Base-by-base conservation (phyloP, 2,113 vertebrate genomes). In the Hassar affinis region DNA sequence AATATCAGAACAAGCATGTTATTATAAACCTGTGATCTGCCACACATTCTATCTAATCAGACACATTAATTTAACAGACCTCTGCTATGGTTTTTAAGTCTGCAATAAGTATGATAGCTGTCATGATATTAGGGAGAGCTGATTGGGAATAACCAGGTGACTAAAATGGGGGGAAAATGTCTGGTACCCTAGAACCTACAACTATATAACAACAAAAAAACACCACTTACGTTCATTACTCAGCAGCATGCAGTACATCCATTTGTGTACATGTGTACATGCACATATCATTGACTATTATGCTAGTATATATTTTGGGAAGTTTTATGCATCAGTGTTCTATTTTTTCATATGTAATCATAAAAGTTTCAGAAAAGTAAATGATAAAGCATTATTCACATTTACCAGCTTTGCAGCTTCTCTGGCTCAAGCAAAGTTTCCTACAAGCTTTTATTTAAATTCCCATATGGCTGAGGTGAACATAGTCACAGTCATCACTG, bases 401-500 rank as follows among this genome's bases (percentile, higher is more conserved):
- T 69, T 22, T n/a, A 27, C 33, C 59, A 66, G 66, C 66, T 35
- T 30, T 57, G 45, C 51, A 71, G 72, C 22, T 74, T 79, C 38
- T 74, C 38, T 66, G 85, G 10, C 64, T 83, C 61, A 38, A n/a
- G 38, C 42, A 74, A 81, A 61, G 69, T 38, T 75, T 57, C 72
- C 56, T 57, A 38, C n/a, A 57, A 82, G 57, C 12, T 75, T 76
- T 68, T 35, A 62, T 25, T 75, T 79, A 52, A 66, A 69, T 35
- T 86, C 22, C 68, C 62, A 75, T 81, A 78, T 78, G 78, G 64
- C 57, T 66, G 35, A 52, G 2, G 17, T 59, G 35, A 64, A 33
- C 20, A 4, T 51, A 85, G 86, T 79, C 76, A 79, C 78, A 59
- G 77, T 62, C 61, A 64, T 84, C 75, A 82, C 71, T 47, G 68